These are phyloP conservation scores for Papilio machaon DNA, from an alignment of 1,140 invertebrate genomes.

Conservation along the genomic window DNA sequence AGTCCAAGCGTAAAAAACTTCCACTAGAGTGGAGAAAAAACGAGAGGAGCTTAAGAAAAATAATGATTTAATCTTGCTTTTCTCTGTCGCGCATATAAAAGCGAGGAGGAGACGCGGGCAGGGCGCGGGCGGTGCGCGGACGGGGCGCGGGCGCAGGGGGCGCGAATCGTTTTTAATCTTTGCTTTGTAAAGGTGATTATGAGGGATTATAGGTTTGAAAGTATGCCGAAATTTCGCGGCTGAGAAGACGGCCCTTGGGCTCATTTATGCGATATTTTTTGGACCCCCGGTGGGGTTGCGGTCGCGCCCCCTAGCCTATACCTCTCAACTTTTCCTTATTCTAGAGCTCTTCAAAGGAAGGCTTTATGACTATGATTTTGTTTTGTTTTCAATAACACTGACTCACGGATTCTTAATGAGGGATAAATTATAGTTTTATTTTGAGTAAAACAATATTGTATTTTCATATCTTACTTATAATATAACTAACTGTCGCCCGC, in stretches of 20 bases:
- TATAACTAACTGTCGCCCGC: too few species aligned
- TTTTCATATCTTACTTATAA: too few species aligned
- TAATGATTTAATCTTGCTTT: conserved; percentile 82
- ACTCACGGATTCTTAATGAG: background rate
- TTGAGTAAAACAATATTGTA: too few species aligned
- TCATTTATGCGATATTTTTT: conserved; percentile 79
- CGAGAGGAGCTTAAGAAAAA: conserved; percentile 81
- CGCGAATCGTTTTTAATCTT: conserved; percentile 83
- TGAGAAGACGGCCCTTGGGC: conserved; percentile 69
- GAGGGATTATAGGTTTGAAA: conserved; percentile 82
- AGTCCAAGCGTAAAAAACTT: conserved; percentile 76
- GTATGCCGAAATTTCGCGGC: conserved; percentile 80
- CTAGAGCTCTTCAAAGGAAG: conserved; percentile 73
- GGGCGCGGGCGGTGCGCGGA: conserved; percentile 50
- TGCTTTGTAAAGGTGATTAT: conserved; percentile 84
- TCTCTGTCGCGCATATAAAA: conserved; percentile 80
- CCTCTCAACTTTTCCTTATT: conserved; percentile 77
- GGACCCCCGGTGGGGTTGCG: conserved; percentile 70
- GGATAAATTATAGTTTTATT: background rate
- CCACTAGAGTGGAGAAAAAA: conserved; percentile 75
- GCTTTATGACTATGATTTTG: conserved; percentile 67
- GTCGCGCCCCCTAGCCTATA: conserved; percentile 62
- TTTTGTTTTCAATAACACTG: conserved; percentile 53
- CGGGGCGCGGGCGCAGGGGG: conserved; percentile 50
- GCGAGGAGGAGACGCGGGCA: conserved; percentile 56